phyloP scores from a whole-genome alignment of 1,140 invertebrate genomes.

The Ceratoteleas bidentatus region DNA sequence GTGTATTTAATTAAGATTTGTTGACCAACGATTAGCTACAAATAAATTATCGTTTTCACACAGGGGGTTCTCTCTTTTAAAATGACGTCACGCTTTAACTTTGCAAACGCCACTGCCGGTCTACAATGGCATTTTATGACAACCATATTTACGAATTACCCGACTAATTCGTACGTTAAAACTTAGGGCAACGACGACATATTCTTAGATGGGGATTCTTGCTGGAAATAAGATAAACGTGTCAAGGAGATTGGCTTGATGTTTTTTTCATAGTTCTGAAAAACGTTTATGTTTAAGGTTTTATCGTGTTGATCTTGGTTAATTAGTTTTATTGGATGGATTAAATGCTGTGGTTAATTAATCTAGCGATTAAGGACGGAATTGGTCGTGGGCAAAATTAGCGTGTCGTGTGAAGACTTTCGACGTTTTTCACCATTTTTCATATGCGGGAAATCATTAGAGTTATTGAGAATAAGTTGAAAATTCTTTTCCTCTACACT shows the following conservation, averaged over 20 bases:
- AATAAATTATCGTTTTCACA: no score
- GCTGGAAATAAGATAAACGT: constrained; percentile 28
- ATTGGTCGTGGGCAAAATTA: no score
- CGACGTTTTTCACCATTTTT: no score
- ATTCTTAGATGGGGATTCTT: constrained; percentile 32
- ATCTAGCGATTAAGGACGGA: neutral
- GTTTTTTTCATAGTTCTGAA: constrained; percentile 42
- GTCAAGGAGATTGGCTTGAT: constrained; percentile 42
- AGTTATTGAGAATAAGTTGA: no score
- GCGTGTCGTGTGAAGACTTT: no score
- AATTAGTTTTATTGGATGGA: constrained; percentile 11
- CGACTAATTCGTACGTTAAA: constrained; percentile 37
- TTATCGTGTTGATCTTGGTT: constrained; percentile 7
- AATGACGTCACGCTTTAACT: constrained; percentile 63
- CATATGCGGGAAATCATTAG: no score
- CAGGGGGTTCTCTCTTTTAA: constrained; percentile 46
- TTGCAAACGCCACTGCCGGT: constrained; percentile 21
- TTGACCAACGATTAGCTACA: no score
- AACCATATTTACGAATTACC: constrained; percentile 49
- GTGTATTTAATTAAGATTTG: no score
- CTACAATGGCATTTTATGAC: constrained; percentile 33
- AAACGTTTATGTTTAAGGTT: constrained; percentile 15
- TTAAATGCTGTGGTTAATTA: neutral
- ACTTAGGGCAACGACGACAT: constrained; percentile 10
- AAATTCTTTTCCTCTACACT: no score